Conservation (phyloP, 1,140 invertebrate genomes). For the Pseudomyrmex pallidus region DNA sequence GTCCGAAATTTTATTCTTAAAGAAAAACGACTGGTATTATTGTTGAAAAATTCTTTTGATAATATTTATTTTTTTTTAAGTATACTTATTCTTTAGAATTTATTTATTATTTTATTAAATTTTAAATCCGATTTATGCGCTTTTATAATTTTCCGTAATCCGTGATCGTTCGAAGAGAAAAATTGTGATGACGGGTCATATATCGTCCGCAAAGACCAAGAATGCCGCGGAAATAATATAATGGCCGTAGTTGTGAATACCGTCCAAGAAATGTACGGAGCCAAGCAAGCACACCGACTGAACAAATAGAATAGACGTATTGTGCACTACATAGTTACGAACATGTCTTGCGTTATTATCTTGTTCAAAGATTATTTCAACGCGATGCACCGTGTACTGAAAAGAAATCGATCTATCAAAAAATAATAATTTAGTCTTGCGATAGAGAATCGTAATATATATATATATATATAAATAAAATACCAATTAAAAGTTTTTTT, state of each 20-base stretch:
- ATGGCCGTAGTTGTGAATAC: neutral
- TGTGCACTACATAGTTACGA: constrained; percentile 10
- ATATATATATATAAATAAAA: no score
- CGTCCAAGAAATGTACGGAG: constrained; percentile 6
- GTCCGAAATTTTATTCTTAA: constrained; percentile 24
- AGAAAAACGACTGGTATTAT: neutral
- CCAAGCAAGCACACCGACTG: constrained; percentile 17
- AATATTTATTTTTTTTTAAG: neutral
- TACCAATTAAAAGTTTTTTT: no score
- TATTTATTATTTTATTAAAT: neutral
- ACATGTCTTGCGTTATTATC: constrained; percentile 11
- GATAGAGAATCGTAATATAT: no score
- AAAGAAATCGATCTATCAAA: no score
- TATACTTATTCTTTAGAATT: neutral
- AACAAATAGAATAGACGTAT: constrained; percentile 15
- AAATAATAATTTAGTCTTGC: no score
- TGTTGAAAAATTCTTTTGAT: neutral
- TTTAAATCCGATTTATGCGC: neutral
- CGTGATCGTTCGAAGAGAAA: neutral
- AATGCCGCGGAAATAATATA: constrained; percentile 15
- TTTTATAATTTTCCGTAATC: neutral
- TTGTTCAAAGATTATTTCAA: constrained; percentile 19
- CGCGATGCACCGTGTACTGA: neutral
- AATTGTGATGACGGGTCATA: neutral
- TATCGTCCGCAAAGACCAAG: neutral